Percentiles rank a stretch among this genome's conserved stretches.
Evolutionary conservation across 2,113 vertebrate genomes (phyloP).

Genomic region (Anhinga anhinga): DNA sequence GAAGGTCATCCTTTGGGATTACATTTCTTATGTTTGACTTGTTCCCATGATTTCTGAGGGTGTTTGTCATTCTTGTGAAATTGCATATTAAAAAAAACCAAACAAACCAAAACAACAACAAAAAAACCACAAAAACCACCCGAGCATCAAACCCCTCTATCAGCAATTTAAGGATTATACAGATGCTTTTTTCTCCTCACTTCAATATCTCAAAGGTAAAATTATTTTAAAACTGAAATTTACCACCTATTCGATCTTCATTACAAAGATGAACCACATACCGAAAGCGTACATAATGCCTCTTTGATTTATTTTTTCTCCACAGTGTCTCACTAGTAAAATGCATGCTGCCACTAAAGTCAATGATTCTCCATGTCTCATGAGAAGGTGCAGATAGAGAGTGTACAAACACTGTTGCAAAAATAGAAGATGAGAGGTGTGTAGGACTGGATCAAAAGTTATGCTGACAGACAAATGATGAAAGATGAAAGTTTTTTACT

Average conservation of each 20-base stretch:
- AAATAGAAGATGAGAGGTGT: not conserved
- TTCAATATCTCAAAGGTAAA: not conserved
- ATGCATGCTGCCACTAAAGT: not conserved
- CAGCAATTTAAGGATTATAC: not conserved
- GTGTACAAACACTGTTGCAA: not conserved
- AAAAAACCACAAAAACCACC: not conserved
- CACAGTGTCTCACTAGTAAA: not conserved
- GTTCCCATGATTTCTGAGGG: not conserved
- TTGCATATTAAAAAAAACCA: not conserved
- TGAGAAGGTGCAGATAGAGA: accelerated
- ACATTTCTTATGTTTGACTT: not conserved
- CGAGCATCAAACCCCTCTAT: not conserved
- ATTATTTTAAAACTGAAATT: not conserved
- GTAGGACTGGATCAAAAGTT: not conserved
- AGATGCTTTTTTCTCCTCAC: not conserved
- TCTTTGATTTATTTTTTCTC: not conserved
- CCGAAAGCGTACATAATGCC: not conserved
- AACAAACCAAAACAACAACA: not conserved
- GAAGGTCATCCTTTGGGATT: not conserved
- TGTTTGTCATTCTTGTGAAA: not conserved
- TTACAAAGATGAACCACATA: not conserved
- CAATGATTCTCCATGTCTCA: not conserved
- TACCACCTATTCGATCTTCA: not conserved
- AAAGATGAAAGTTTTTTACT: not conserved
- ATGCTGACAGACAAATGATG: not conserved